phyloP scores from a whole-genome alignment of 92 coral and sea anemone species.

The Epizoanthus stellaris region DNA sequence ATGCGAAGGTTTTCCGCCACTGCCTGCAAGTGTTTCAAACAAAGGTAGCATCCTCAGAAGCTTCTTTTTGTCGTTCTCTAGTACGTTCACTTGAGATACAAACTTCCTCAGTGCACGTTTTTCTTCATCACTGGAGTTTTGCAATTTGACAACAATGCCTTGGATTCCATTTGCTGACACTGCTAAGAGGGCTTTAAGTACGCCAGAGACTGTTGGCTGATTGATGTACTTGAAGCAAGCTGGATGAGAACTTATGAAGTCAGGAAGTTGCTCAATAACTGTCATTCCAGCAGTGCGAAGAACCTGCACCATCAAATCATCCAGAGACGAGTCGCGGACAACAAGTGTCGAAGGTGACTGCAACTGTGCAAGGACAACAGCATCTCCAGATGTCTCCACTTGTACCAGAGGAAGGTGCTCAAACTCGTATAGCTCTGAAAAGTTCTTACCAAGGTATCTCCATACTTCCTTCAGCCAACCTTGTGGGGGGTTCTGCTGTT shows the following conservation, averaged over 20 bases:
- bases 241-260: slow-evolving; percentile 36
- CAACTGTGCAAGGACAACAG: slow-evolving; percentile 51
- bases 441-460: slow-evolving; percentile 70
- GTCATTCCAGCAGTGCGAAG: slow-evolving; percentile 44
- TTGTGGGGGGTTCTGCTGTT: slow-evolving; percentile 60
- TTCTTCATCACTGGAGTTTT: slow-evolving; percentile 25
- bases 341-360: slow-evolving; percentile 56
- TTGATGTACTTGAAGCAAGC: slow-evolving; percentile 25
- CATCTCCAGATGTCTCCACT: slow-evolving; percentile 32
- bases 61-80: slow-evolving; percentile 13
- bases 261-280: slow-evolving; percentile 49
- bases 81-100: slow-evolving; percentile 35
- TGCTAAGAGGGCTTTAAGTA: slow-evolving; percentile 30
- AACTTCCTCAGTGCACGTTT: slow-evolving; percentile 62
- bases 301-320: slow-evolving; percentile 17
- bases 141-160: neutral
- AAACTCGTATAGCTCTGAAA: slow-evolving; percentile 58
- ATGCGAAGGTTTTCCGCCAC: slow-evolving; percentile 29
- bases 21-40: slow-evolving; percentile 58
- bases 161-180: neutral
- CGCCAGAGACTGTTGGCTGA: slow-evolving; percentile 31
- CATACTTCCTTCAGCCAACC: slow-evolving; percentile 82
- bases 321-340: slow-evolving; percentile 22
- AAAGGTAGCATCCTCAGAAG: slow-evolving; percentile 51
- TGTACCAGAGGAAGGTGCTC: slow-evolving; percentile 74